Base-by-base conservation (phyloP, 2,113 vertebrate species). In the Aramus guarauna region DNA sequence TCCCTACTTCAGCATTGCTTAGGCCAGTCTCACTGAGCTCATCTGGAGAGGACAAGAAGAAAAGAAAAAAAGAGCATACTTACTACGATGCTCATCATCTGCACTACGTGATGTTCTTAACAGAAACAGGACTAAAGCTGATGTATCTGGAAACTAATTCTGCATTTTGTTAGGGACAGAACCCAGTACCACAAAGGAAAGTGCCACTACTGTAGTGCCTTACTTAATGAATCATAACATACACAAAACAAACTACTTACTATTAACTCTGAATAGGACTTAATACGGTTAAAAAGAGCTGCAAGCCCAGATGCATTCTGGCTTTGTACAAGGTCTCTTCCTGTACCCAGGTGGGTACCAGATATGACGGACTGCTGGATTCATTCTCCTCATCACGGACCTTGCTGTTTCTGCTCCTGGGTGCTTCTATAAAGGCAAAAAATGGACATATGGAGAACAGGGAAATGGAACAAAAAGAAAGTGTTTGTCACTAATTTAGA, bases 381-480 rank as follows among this genome's bases (percentile, higher is more conserved):
- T 88, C 19, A 11, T 82, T 23, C 56, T 74, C 37, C 15, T 12
- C 55, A 53, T 18, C 7, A 1, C 8, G 17, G 30, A 71, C 23
- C 37, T 45, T 45, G 18, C 24, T 68, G 29, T 45, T 67, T 41
- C 79, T 74, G 36, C 83, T 71, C 67, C 30, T 39, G 15, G 8
- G 11, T 64, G 29, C 13, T 58, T 27, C 81, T 90, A 20, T 18
- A 74, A 50, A 59, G 30, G 64, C 19, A 36, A 72, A 82, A 68
- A 77, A 45, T 1, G 6, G 62, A 64, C 12, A 48, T 1, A 15
- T 0, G 0, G 24, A 59, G 9, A 83, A 58, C 0, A 0, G 18
- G 18, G 3, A 39, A 62, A 77, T 6, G n/a, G 27, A 92, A 59
- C 11, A 66, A 72, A 63, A 79, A 74, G 6, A 50, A 0, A 32